Evolutionary conservation across 2,888 invertebrate genomes (phyloP).

Genomic region (Microctonus hyperodae): DNA sequence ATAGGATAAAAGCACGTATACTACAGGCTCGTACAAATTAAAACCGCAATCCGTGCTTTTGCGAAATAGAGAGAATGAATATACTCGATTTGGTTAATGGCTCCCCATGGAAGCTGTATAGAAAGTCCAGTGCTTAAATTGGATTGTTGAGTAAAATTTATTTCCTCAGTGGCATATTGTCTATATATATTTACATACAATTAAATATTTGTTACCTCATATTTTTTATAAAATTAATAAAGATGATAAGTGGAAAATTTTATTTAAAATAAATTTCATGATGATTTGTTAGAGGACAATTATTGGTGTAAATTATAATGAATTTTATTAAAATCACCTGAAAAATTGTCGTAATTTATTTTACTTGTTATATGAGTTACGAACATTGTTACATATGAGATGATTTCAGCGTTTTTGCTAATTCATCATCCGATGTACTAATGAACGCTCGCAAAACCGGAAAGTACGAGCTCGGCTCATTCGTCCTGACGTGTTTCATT

Average conservation of each 20-base stretch:
- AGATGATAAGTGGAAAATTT: not conserved
- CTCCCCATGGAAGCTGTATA: not conserved
- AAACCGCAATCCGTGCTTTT: conserved; percentile 32
- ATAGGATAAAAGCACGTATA: conserved; percentile 28
- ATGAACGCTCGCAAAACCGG: conserved; percentile 17
- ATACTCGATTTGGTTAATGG: conserved; percentile 29
- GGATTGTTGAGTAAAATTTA: conserved; percentile 24
- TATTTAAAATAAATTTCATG: not conserved
- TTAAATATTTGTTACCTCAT: not conserved
- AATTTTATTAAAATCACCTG: not conserved
- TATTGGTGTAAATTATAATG: not conserved
- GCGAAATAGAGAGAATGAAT: conserved; percentile 24
- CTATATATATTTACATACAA: not conserved
- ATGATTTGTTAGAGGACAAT: not conserved
- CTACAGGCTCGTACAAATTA: conserved; percentile 29
- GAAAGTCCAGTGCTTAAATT: not conserved
- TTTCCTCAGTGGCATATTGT: not conserved
- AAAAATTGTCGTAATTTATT: not conserved
- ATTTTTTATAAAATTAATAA: not conserved
- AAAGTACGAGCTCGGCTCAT: conserved; percentile 33
- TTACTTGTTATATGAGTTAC: not conserved
- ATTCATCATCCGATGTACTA: conserved; percentile 19
- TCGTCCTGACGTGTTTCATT: conserved; percentile 18
- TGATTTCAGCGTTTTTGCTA: conserved; percentile 4
- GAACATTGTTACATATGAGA: not conserved